Percentiles rank a stretch among this genome's conserved stretches.
These are phyloP conservation scores for Betta splendens DNA, from an alignment of 2,797 vertebrate genomes.

Conservation along the genomic window DNA sequence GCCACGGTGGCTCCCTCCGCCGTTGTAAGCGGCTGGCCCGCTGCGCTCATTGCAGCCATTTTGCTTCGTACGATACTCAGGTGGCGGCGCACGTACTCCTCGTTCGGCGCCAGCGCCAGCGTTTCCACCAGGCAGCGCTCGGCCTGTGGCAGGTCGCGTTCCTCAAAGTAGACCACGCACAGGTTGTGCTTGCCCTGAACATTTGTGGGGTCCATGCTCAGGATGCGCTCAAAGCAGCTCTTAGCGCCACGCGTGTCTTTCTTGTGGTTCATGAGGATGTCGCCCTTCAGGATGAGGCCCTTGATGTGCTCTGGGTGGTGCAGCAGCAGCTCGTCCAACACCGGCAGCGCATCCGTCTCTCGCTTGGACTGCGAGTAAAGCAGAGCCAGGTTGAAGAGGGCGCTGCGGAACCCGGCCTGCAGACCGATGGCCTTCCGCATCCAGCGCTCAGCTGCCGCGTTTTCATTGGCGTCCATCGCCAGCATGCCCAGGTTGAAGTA, in stretches of 20 bases:
- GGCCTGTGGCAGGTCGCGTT: conserved; percentile 89
- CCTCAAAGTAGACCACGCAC: conserved; percentile 98
- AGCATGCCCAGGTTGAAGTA: conserved; percentile 99
- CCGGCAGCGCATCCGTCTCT: conserved; percentile 89
- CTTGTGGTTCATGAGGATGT: conserved; percentile 98
- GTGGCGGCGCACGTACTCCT: conserved; percentile 95
- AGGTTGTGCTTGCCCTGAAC: conserved; percentile 98
- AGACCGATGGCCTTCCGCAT: conserved; percentile 94
- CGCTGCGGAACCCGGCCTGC: conserved; percentile 93
- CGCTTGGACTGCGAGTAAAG: conserved; percentile 93
- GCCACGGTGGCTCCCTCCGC: conserved; percentile 49
- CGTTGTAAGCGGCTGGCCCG: conserved; percentile 75
- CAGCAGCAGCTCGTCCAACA: conserved; percentile 89
- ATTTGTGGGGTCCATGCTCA: conserved; percentile 91
- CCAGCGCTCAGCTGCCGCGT: conserved; percentile 91
- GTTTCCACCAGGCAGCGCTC: conserved; percentile 94
- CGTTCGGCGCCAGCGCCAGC: conserved; percentile 90
- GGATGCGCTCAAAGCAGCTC: conserved; percentile 91
- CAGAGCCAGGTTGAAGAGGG: conserved; percentile 95
- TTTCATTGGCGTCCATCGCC: conserved; percentile 95
- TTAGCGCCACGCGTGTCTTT: conserved; percentile 94
- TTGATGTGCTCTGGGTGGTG: conserved; percentile 96
- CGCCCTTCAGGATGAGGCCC: conserved; percentile 96
- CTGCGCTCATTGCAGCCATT: conserved; percentile 85
- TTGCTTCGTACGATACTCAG: conserved; percentile 92